Evolutionary conservation across 2,888 invertebrate genomes (phyloP).

Genomic region (Dasysyrphus tricinctus): DNA sequence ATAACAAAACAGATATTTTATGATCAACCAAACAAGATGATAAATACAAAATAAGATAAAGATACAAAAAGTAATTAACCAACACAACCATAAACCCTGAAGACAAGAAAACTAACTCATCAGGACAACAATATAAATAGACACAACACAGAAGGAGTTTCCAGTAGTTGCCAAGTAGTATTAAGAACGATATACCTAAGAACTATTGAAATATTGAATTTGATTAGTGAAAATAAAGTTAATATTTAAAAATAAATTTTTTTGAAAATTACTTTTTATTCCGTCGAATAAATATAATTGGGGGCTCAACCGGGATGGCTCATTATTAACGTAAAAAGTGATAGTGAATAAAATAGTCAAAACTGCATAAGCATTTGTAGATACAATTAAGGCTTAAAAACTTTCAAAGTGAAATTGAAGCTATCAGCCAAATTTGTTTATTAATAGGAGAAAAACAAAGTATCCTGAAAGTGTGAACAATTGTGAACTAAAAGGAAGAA

Average conservation of each 20-base stretch:
- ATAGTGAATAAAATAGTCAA: conserved; percentile 1
- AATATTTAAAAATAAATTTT: background rate
- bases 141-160: background rate
- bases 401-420: no score
- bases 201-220: conserved; percentile 2
- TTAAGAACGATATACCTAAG: background rate
- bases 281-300: background rate
- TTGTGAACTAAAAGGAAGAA: no score
- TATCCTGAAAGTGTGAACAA: no score
- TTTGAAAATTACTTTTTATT: background rate
- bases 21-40: background rate
- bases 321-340: conserved; percentile 7
- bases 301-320: no score
- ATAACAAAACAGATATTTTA: background rate
- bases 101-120: background rate
- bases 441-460: no score
- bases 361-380: background rate
- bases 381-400: background rate
- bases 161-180: background rate
- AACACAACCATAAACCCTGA: background rate
- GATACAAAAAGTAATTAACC: conserved; percentile 4
- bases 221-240: background rate
- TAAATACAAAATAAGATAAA: background rate
- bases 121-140: background rate
- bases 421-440: no score